Evolutionary conservation across 37 sponge, comb jelly and placozoan species (phyloP), one percentile per base, ranked within the genome.

Genomic region (Mnemiopsis leidyi): DNA sequence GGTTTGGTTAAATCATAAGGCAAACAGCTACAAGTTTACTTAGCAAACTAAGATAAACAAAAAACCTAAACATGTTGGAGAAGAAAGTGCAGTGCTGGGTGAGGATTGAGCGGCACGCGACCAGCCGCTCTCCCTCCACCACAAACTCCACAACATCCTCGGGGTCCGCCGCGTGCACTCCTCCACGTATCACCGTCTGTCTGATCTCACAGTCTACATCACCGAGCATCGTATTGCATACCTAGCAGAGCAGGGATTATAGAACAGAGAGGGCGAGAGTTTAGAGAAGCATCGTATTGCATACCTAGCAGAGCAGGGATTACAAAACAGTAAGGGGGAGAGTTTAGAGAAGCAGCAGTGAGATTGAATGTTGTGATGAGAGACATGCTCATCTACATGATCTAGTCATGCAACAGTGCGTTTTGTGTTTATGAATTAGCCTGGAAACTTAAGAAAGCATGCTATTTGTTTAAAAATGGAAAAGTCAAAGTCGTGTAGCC

Each of bases 11-110:
- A n/a, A n/a, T n/a, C n/a, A n/a, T n/a, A n/a, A n/a, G n/a, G n/a
- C n/a, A n/a, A n/a, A n/a, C n/a, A n/a, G n/a, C n/a, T n/a, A n/a
- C n/a, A n/a, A n/a, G n/a, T n/a, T n/a, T n/a, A n/a, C n/a, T n/a
- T n/a, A n/a, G n/a, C n/a, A n/a, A n/a, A n/a, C n/a, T n/a, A n/a
- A n/a, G n/a, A n/a, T n/a, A n/a, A n/a, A n/a, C n/a, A n/a, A n/a
- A 71, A 16, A 16, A 85, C 90, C 90, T 85, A 61, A 85, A 85
- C 90, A 85, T 85, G 48, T 85, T 85, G 28, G 40, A 38, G 90
- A 85, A 85, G 90, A 85, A 85, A 40, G 90, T 37, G 29, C 90
- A 85, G 33, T 85, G 40, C 48, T 39, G 32, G 24, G 90, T 25
- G 23, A 85, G 61, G 26, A 29, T 38, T 21, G 25, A 35, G 24